Evolutionary conservation across 2,888 invertebrate genomes (phyloP).

Genomic region (Dryadula phaetusa): DNA sequence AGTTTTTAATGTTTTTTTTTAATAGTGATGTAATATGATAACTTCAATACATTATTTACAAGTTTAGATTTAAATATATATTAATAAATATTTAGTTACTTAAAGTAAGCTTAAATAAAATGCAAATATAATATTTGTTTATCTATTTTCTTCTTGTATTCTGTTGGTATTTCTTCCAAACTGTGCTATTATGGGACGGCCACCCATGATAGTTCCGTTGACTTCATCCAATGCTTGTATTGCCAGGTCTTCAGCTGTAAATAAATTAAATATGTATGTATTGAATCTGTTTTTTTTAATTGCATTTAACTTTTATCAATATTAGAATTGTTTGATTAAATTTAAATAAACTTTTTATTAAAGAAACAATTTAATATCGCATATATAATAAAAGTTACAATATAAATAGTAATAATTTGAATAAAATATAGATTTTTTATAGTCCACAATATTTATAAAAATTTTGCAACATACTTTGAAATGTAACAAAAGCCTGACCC

Average conservation of each 20-base stretch:
- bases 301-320: not conserved
- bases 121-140: conserved; percentile 40
- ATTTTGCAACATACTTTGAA: conserved; percentile 71
- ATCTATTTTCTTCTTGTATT: conserved; percentile 53
- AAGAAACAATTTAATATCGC: too few species aligned
- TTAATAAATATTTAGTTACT: conserved; percentile 43
- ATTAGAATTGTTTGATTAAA: too few species aligned
- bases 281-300: conserved; percentile 5
- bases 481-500: conserved; percentile 84
- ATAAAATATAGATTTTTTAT: too few species aligned
- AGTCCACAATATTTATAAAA: too few species aligned
- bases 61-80: conserved; percentile 36
- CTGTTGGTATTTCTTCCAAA: conserved; percentile 65
- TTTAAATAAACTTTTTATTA: too few species aligned
- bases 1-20: not conserved
- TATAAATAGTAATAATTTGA: too few species aligned
- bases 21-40: conserved; percentile 7
- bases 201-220: conserved; percentile 79
- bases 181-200: conserved; percentile 77
- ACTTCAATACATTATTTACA: conserved; percentile 41
- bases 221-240: conserved; percentile 76
- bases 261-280: conserved; percentile 4
- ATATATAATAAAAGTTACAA: too few species aligned
- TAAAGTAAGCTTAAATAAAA: conserved; percentile 30
- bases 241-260: conserved; percentile 73